Evolutionary conservation across 2,797 vertebrate species (phyloP).

Genomic region (Pseudotriccus pelzelni): DNA sequence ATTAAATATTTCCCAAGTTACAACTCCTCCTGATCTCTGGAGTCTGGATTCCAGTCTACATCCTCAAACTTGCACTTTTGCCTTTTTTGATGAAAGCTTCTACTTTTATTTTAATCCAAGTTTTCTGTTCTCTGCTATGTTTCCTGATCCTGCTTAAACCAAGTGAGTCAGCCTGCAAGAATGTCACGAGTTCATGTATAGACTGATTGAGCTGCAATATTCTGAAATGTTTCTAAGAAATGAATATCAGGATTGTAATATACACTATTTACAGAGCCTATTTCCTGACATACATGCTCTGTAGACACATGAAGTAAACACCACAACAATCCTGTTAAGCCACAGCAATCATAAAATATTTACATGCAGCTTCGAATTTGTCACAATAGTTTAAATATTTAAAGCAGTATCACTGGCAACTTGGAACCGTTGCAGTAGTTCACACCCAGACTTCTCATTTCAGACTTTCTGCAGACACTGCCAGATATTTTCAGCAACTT

Average conservation of each 20-base stretch:
- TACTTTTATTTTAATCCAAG: constrained; percentile 21
- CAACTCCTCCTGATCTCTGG: not conserved
- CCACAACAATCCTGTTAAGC: constrained; percentile 14
- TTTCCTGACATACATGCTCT: constrained; percentile 10
- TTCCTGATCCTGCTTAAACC: not conserved
- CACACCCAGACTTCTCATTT: not conserved
- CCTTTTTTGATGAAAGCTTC: not conserved
- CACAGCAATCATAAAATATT: constrained; percentile 41
- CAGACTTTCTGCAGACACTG: not conserved
- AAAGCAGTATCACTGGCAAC: not conserved
- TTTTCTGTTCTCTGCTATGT: not conserved
- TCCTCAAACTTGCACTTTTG: not conserved
- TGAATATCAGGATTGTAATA: not conserved
- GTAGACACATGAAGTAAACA: not conserved
- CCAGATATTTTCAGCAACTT: not conserved
- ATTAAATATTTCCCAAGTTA: not conserved
- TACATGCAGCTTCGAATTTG: constrained; percentile 2
- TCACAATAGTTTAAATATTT: constrained; percentile 46
- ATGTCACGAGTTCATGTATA: not conserved
- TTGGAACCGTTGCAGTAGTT: not conserved
- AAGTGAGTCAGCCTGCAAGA: not conserved
- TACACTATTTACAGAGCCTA: not conserved
- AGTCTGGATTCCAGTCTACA: not conserved
- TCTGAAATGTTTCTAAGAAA: constrained; percentile 13
- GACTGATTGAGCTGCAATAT: not conserved